A percentile compares a stretch with the other conserved stretches of the same genome.
Evolutionary conservation across 2,888 invertebrate species (phyloP).

Genomic region (Mechanitis mazaeus): DNA sequence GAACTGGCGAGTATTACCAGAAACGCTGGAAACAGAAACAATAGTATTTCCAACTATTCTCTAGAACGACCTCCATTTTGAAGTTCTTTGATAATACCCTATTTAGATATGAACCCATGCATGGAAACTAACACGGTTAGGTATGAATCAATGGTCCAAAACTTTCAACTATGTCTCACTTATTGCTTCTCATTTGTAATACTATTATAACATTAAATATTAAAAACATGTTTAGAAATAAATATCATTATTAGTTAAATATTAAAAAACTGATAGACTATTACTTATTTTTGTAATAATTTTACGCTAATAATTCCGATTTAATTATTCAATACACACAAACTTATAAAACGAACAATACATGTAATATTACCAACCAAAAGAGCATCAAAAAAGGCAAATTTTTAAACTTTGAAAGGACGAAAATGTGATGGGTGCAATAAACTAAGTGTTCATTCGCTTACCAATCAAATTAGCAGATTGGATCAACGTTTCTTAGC

Average conservation of each 20-base stretch:
- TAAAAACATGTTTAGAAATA: no score
- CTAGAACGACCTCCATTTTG: constrained; percentile 7
- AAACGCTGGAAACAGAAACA: constrained; percentile 15
- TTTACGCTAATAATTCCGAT: no score
- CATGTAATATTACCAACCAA: background rate
- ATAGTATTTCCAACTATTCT: constrained; percentile 14
- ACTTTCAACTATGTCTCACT: no score
- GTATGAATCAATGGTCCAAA: no score
- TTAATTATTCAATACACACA: no score
- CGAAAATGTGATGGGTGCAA: background rate
- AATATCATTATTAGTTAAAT: no score
- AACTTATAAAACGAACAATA: background rate
- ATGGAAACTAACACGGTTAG: no score
- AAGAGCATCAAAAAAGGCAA: background rate
- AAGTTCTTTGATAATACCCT: constrained; percentile 4
- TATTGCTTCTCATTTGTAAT: no score
- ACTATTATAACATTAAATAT: no score
- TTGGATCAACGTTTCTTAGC: constrained; percentile 4
- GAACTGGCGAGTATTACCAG: constrained; percentile 12
- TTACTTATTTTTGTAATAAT: no score
- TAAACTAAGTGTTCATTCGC: background rate
- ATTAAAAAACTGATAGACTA: no score
- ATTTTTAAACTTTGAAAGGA: background rate
- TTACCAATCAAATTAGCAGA: constrained; percentile 4
- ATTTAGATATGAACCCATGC: background rate